A percentile compares a stretch with the other conserved stretches of the same genome.
These are phyloP conservation scores for Andrena bucephala DNA, from an alignment of 2,888 invertebrate genomes.

Conservation along the genomic window DNA sequence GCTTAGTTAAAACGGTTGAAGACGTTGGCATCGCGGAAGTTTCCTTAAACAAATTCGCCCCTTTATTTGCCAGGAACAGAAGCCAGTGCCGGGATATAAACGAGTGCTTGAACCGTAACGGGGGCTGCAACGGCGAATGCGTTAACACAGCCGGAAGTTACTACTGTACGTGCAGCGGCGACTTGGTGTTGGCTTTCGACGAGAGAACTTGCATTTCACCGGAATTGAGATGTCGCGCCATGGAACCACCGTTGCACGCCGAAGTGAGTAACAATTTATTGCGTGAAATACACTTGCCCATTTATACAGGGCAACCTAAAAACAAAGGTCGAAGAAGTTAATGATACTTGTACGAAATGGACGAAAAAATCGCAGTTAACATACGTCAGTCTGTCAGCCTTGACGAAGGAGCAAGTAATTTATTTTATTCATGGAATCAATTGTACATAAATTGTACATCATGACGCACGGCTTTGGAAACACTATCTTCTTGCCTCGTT, in stretches of 20 bases:
- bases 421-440: no score
- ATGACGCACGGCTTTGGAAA: no score
- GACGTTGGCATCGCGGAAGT: neutral
- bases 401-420: no score
- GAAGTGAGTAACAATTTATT: constrained; percentile 74
- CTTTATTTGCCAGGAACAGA: constrained; percentile 74
- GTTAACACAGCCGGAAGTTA: constrained; percentile 83
- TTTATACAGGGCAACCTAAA: neutral
- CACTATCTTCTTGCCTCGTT: no score
- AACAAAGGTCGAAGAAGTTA: neutral
- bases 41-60: constrained; percentile 19
- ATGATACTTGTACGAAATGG: no score
- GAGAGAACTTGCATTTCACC: constrained; percentile 80
- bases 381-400: no score
- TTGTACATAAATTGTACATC: no score
- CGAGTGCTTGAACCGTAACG: constrained; percentile 82
- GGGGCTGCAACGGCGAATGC: constrained; percentile 84
- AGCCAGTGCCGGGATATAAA: constrained; percentile 82
- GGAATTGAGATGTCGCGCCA: constrained; percentile 75
- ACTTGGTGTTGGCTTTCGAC: constrained; percentile 81
- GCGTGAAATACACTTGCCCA: neutral
- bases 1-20: neutral
- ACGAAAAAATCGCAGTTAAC: no score
- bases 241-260: constrained; percentile 76
- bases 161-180: constrained; percentile 81